Percentiles rank a stretch among this genome's conserved stretches.
These are phyloP conservation scores for Eudemis profundana DNA, from an alignment of 2,888 invertebrate species.

Conservation along the genomic window DNA sequence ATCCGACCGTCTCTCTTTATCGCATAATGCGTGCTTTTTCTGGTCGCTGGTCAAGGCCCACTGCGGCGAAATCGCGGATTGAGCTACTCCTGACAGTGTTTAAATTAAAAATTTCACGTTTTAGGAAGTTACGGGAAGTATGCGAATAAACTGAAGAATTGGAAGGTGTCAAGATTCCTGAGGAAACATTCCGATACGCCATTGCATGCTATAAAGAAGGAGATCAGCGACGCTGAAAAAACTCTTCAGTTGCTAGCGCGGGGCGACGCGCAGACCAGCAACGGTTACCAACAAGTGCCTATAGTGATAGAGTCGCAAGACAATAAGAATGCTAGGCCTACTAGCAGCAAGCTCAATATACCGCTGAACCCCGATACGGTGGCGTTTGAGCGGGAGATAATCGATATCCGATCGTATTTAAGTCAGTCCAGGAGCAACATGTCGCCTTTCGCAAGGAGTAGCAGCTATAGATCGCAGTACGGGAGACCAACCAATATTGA, in stretches of 20 bases:
- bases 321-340: conserved; percentile 62
- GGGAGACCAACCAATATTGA: conserved; percentile 85
- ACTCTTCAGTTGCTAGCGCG: conserved; percentile 69
- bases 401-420: conserved; percentile 89
- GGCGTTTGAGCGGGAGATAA: conserved; percentile 86
- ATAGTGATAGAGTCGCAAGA: conserved; percentile 86
- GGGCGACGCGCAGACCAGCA: conserved; percentile 69
- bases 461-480: conserved; percentile 89
- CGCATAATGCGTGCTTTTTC: too few species aligned
- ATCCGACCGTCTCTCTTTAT: too few species aligned
- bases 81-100: neutral
- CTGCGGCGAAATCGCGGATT: neutral
- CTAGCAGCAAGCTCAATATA: conserved; percentile 75
- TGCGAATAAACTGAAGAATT: conserved; percentile 86
- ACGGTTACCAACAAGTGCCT: conserved; percentile 88
- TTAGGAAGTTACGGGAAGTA: conserved; percentile 86
- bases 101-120: conserved; percentile 51
- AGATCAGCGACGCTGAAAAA: conserved; percentile 68
- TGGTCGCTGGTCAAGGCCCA: too few species aligned
- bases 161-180: conserved; percentile 89
- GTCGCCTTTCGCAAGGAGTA: conserved; percentile 88
- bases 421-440: conserved; percentile 91
- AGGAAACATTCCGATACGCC: conserved; percentile 86
- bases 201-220: conserved; percentile 77
- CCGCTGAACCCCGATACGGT: conserved; percentile 79